Conservation (phyloP, 1,140 invertebrate genomes). For the Drosophila subpulchrella region DNA sequence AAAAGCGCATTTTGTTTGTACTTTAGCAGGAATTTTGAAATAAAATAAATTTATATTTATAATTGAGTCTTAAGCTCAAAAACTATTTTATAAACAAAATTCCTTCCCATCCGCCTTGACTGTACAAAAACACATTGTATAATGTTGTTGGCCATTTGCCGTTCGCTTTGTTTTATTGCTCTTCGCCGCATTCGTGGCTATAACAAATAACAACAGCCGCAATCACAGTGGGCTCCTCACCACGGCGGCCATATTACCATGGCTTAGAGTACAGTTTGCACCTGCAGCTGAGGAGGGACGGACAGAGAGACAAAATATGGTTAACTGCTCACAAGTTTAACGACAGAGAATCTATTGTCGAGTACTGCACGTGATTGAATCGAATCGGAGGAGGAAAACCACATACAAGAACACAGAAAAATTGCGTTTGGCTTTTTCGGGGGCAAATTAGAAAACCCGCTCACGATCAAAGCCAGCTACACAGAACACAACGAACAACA, state of each 20-base stretch:
- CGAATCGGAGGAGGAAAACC: constrained; percentile 28
- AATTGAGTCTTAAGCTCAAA: too few species aligned
- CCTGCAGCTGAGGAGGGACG: constrained; percentile 63
- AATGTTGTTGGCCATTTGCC: constrained; percentile 56
- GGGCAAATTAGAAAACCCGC: constrained; percentile 69
- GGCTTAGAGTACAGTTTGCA: constrained; percentile 76
- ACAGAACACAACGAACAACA: constrained; percentile 55
- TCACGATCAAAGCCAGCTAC: constrained; percentile 62
- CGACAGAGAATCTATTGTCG: constrained; percentile 77
- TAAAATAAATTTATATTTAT: too few species aligned
- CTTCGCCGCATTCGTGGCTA: constrained; percentile 51
- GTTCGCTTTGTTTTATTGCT: constrained; percentile 75
- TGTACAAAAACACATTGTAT: constrained; percentile 44
- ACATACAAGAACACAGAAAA: constrained; percentile 36
- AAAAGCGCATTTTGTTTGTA: too few species aligned
- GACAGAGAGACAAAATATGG: constrained; percentile 37
- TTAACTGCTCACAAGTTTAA: constrained; percentile 71
- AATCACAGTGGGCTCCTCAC: constrained; percentile 49
- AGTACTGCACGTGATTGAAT: constrained; percentile 78
- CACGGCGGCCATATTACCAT: constrained; percentile 79
- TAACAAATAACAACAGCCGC: constrained; percentile 47
- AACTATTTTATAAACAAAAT: too few species aligned
- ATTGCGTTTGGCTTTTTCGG: constrained; percentile 37
- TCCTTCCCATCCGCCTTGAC: neutral
- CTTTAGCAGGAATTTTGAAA: too few species aligned